Base-by-base conservation (phyloP, 2,113 vertebrate genomes). In the Thomomys bottae region DNA sequence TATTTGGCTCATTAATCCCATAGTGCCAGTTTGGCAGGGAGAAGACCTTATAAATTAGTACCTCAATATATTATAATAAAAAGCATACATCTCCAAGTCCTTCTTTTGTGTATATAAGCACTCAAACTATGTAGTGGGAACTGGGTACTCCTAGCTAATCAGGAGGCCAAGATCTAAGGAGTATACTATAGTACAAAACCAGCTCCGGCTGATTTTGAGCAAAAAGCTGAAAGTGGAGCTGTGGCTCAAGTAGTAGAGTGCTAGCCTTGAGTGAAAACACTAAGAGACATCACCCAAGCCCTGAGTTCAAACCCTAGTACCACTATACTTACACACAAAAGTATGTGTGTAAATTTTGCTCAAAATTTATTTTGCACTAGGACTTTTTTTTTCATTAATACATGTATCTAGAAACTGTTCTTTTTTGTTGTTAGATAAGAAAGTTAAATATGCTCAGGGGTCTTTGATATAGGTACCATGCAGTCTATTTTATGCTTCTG, bases 401-500 rank as follows among this genome's bases (percentile, higher is more conserved):
- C 71, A 88, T 23, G 20, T 24, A 86, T 4, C 28, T 63, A 84
- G 78, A 34, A 80, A 81, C 17, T 66, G 2, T 12, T 87, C 8
- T 38, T 12, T 14, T 4, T 63, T 85, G 34, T 61, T 72, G 15
- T 15, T 34, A 68, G 32, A 68, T n/a, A 68, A 68, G 32, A 54
- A 78, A 73, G 28, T 9, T 49, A 32, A 32, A 59, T 84, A 81
- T 90, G 5, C 64, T 17, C 2, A 18, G 26, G 26, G 32, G 68
- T 63, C 57, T 72, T 94, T n/a, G 42, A 57, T n/a, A 8, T 10
- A 68, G 88, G 76, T 81, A 90, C 72, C 54, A 77, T 80, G 72
- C 38, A 18, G 17, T 42, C 54, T 45, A n/a, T 38, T 80, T 68
- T 75, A 32, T 96, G 88, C 40, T 96, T 87, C 91, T 96, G 96